Evolutionary conservation across 2,888 invertebrate species (phyloP).

Genomic region (Drosophila subsilvestris): DNA sequence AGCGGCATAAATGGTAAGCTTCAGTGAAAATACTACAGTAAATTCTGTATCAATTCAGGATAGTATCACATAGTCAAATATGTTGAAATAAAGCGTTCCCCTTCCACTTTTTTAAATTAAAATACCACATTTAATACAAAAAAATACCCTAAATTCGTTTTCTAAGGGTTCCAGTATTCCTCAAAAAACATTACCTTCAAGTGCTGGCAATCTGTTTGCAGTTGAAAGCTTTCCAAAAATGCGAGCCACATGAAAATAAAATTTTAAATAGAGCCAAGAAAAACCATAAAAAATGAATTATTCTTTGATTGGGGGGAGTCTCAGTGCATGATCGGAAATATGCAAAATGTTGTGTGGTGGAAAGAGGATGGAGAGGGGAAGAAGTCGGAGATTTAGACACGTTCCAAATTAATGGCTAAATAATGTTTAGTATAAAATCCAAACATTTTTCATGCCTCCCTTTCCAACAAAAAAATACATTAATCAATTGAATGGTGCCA

Average conservation of each 20-base stretch:
- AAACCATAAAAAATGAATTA: slow-evolving; percentile 38
- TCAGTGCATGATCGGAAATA: slow-evolving; percentile 44
- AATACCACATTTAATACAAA: too few relatives aligned
- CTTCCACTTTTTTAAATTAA: background rate
- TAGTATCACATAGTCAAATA: too few relatives aligned
- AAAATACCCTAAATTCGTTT: too few relatives aligned
- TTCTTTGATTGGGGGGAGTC: slow-evolving; percentile 36
- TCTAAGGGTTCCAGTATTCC: background rate
- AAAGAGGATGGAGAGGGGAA: background rate
- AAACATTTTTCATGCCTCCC: slow-evolving; percentile 34
- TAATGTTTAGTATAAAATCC: slow-evolving; percentile 39
- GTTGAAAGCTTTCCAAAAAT: slow-evolving; percentile 21
- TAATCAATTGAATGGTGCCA: slow-evolving; percentile 44
- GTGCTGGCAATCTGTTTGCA: slow-evolving; percentile 40
- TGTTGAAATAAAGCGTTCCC: background rate
- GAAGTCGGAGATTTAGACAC: slow-evolving; percentile 19
- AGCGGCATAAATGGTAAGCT: slow-evolving; percentile 89
- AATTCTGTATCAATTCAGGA: background rate
- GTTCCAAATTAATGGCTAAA: slow-evolving; percentile 45
- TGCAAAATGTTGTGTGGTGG: slow-evolving; percentile 18
- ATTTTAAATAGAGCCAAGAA: background rate
- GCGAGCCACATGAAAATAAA: background rate
- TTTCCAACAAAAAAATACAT: slow-evolving; percentile 22
- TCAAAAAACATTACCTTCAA: slow-evolving; percentile 19
- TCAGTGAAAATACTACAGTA: background rate